Evolutionary conservation across 2,797 vertebrate genomes (phyloP).

Genomic region (Channallabes apus): DNA sequence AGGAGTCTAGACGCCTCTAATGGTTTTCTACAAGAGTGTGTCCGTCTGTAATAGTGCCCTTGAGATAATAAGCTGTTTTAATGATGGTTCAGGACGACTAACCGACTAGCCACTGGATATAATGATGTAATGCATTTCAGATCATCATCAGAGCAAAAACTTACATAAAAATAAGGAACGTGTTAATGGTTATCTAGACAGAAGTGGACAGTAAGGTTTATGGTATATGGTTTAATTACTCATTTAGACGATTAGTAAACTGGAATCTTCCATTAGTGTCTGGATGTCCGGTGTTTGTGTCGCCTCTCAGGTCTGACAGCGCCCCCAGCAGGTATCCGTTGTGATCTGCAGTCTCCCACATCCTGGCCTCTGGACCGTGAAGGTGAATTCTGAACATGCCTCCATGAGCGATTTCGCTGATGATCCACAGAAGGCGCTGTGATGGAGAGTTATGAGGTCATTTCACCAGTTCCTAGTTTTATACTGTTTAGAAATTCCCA

Average conservation of each 20-base stretch:
- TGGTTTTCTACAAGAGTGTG: background rate
- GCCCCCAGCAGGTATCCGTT: constrained; percentile 94
- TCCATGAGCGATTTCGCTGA: no score
- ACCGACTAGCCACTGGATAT: no score
- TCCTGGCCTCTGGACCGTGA: constrained; percentile 86
- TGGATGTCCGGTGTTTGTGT: constrained; percentile 21
- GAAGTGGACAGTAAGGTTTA: no score
- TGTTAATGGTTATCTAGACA: no score
- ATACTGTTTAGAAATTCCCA: constrained; percentile 7
- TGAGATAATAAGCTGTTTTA: background rate
- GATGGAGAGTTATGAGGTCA: background rate
- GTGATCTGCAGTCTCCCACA: constrained; percentile 84
- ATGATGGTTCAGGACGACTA: no score
- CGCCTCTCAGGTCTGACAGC: constrained; percentile 96
- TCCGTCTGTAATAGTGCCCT: background rate
- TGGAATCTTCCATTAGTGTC: background rate
- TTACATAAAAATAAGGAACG: no score
- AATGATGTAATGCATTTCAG: no score
- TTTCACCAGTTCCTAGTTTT: background rate
- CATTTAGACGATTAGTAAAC: background rate
- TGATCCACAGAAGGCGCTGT: background rate
- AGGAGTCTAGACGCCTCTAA: background rate
- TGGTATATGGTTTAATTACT: background rate
- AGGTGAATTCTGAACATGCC: constrained; percentile 85
- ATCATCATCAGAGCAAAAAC: no score